Base-by-base conservation (phyloP, 1,140 invertebrate genomes). In the Branchinecta lindahli region DNA sequence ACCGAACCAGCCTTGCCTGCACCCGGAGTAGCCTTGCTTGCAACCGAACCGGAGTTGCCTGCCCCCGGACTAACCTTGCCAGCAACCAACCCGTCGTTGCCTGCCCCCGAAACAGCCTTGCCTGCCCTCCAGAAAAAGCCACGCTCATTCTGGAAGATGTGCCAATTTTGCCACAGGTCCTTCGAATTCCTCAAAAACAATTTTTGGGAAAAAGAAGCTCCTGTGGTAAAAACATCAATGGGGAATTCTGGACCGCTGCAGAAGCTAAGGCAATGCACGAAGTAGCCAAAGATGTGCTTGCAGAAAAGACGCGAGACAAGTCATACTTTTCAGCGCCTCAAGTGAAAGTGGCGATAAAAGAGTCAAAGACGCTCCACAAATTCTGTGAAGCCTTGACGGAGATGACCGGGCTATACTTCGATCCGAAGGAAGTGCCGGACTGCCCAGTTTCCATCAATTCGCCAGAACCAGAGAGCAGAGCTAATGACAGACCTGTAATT, bases 21-120 rank as follows among this genome's bases (percentile, higher is more conserved):
- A n/a, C n/a, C n/a, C n/a, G n/a, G n/a, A n/a, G n/a, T n/a, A n/a
- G 47, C 47, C 47, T 52, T 52, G 47, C n/a, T n/a, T 9, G n/a
- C 47, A 52, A 52, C 47, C n/a, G 47, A 52, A 52, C n/a, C n/a
- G 47, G n/a, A 9, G 9, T 9, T 52, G n/a, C 47, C 47, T 52
- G 47, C 47, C 47, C 47, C 47, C n/a, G 47, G 47, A 52, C 47
- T n/a, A n/a, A n/a, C 47, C 47, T 52, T 52, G 47, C 47, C n/a
- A 9, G 47, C 47, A 52, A 52, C 47, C 47, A n/a, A 52, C 9
- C n/a, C 47, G 47, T 52, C 47, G 47, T 52, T 52, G 47, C 9
- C 47, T n/a, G n/a, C 47, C 47, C 47, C 47, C 47, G n/a, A 52
- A 61, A 61, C 2, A 20, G 18, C 12, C 18, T n/a, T 15, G 52